Conservation (phyloP, 2,797 vertebrate species). For the Notolabrus celidotus region DNA sequence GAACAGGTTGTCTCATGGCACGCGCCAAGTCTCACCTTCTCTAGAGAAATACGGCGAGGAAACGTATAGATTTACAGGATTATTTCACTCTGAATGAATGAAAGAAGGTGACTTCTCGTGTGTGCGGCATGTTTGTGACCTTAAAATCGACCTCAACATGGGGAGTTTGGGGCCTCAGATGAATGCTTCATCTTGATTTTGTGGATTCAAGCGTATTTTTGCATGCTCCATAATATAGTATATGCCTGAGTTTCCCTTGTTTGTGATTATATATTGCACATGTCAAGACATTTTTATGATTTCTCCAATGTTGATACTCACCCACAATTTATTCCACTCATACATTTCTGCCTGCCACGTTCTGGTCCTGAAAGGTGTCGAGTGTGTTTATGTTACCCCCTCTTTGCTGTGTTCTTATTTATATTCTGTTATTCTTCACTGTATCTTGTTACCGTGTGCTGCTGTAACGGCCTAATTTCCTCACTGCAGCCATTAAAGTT, state of each 20-base stretch:
- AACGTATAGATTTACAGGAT: conserved; percentile 11
- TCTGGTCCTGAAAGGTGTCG: conserved; percentile 46
- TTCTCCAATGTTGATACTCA: conserved; percentile 26
- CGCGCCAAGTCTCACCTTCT: conserved; percentile 41
- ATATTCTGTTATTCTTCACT: conserved; percentile 54
- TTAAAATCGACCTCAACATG: too few species aligned
- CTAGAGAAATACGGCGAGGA: conserved; percentile 28
- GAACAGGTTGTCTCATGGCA: conserved; percentile 71
- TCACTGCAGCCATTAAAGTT: conserved; percentile 46
- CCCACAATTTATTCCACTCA: conserved; percentile 40
- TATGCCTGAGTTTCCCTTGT: too few species aligned
- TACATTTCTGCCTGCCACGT: conserved; percentile 33
- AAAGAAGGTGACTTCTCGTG: background rate
- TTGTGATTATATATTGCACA: too few species aligned
- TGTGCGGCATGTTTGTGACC: too few species aligned
- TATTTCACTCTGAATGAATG: background rate
- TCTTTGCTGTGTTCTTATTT: conserved; percentile 47
- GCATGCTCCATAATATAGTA: too few species aligned
- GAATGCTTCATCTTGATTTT: background rate
- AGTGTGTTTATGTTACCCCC: conserved; percentile 62
- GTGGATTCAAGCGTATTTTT: background rate
- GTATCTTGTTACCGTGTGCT: conserved; percentile 48
- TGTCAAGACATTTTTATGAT: background rate
- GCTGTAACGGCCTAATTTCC: conserved; percentile 45
- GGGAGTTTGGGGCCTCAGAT: too few species aligned